A percentile compares a stretch with the other conserved stretches of the same genome.
phyloP scores from a whole-genome alignment of 1,140 invertebrate genomes.

The Pectinophora gossypiella region DNA sequence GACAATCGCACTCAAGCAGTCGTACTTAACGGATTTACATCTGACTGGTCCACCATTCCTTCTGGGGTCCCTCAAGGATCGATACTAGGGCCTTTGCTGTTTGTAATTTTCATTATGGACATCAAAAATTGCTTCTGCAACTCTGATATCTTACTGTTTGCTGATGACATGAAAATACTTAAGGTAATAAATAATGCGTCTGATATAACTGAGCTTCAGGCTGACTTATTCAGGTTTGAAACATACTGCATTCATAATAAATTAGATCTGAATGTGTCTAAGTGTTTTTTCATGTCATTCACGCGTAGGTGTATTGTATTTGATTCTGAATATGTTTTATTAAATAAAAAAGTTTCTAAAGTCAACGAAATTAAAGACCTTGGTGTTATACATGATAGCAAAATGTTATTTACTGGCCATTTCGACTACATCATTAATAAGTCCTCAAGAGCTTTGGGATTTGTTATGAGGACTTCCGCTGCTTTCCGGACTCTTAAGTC shows the following conservation, averaged over 20 bases:
- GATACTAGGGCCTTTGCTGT: slow-evolving; percentile 12
- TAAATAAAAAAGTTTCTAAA: neutral
- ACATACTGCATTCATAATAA: neutral
- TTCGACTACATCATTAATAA: slow-evolving; percentile 11
- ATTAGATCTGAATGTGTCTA: neutral
- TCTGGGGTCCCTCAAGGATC: slow-evolving; percentile 19
- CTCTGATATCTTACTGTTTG: neutral
- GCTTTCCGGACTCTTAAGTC: slow-evolving; percentile 5
- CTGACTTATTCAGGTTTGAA: neutral
- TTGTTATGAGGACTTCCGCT: slow-evolving; percentile 7
- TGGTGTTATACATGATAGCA: slow-evolving; percentile 10
- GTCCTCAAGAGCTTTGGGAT: slow-evolving; percentile 10
- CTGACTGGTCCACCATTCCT: slow-evolving; percentile 8
- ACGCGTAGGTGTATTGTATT: neutral
- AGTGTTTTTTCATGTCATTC: neutral
- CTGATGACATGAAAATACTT: slow-evolving; percentile 18
- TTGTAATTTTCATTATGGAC: slow-evolving; percentile 16
- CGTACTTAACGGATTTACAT: slow-evolving; percentile 14
- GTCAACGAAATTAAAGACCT: slow-evolving; percentile 8
- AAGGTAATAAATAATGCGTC: neutral
- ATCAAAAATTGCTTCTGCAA: slow-evolving; percentile 1
- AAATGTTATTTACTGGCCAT: slow-evolving; percentile 11
- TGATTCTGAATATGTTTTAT: neutral
- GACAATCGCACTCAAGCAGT: slow-evolving; percentile 18
- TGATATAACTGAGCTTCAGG: neutral